A percentile compares a stretch with the other conserved stretches of the same genome.
phyloP scores from a whole-genome alignment of 2,797 vertebrate species.

The Limosa lapponica region DNA sequence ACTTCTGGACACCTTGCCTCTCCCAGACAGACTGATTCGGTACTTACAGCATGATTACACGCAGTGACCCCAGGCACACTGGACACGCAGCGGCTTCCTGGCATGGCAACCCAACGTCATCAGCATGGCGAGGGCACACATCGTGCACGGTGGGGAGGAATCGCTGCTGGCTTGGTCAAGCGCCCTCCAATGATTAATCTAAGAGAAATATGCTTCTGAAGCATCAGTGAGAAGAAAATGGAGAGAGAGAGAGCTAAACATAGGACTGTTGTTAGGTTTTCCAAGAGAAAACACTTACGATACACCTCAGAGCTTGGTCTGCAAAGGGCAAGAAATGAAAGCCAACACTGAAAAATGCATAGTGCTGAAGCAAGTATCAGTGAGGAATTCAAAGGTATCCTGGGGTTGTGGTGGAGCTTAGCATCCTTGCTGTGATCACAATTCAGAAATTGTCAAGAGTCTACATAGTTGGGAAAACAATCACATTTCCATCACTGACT shows the following conservation, averaged over 20 bases:
- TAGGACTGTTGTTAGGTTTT: neutral
- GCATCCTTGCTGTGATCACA: neutral
- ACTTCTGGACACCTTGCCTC: constrained; percentile 84
- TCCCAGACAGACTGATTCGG: constrained; percentile 86
- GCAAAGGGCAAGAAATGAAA: neutral
- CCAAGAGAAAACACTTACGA: neutral
- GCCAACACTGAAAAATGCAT: neutral
- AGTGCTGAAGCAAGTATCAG: neutral
- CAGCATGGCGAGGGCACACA: neutral
- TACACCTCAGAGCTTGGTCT: constrained; percentile 21
- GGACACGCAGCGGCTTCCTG: neutral
- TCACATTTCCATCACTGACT: constrained; percentile 6
- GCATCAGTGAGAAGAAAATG: neutral
- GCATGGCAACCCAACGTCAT: neutral
- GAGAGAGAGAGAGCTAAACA: neutral
- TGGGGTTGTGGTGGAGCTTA: neutral
- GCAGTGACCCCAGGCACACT: constrained; percentile 23
- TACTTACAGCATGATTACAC: constrained; percentile 81
- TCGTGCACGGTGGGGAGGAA: neutral
- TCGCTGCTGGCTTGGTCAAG: constrained; percentile 4
- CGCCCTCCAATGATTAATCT: neutral
- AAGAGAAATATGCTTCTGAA: neutral
- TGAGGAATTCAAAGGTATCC: neutral
- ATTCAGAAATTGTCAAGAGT: neutral
- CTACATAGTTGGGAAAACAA: neutral